Evolutionary conservation across 2,888 invertebrate genomes (phyloP).

Genomic region (Cryptocephalus primarius): DNA sequence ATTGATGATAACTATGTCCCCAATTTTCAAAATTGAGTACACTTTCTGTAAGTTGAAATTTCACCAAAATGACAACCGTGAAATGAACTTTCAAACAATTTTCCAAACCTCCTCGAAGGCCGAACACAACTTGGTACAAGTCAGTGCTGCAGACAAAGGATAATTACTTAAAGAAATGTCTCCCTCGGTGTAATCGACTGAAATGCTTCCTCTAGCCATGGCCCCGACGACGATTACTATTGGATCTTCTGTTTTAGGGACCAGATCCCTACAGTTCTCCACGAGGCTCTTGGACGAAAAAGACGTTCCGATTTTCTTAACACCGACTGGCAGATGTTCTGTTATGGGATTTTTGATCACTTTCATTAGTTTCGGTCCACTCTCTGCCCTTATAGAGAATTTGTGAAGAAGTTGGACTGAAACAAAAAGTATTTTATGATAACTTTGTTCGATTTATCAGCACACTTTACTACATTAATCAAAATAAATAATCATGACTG

Average conservation of each 20-base stretch:
- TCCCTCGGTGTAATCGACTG: slow-evolving; percentile 81
- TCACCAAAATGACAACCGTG: too few relatives aligned
- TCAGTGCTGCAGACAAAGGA: slow-evolving; percentile 91
- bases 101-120: slow-evolving; percentile 94
- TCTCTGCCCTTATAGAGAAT: slow-evolving; percentile 82
- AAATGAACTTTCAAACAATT: slow-evolving; percentile 40
- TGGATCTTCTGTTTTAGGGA: slow-evolving; percentile 68
- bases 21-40: too few relatives aligned
- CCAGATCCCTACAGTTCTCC: slow-evolving; percentile 61
- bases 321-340: slow-evolving; percentile 90
- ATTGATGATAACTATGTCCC: too few relatives aligned
- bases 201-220: slow-evolving; percentile 93
- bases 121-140: slow-evolving; percentile 89
- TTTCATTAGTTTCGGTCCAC: slow-evolving; percentile 82
- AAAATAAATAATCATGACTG: too few relatives aligned
- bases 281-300: slow-evolving; percentile 64
- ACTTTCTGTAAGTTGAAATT: too few relatives aligned
- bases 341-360: slow-evolving; percentile 95
- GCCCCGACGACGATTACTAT: slow-evolving; percentile 89
- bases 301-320: slow-evolving; percentile 81
- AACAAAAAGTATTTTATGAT: slow-evolving; percentile 23
- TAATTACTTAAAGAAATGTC: slow-evolving; percentile 89
- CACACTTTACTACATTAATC: too few relatives aligned
- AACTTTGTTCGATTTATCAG: too few relatives aligned
- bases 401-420: slow-evolving; percentile 93